A percentile compares a stretch with the other conserved stretches of the same genome.
Conservation (phyloP, 2,888 invertebrate species). For the Glaucopsyche alexis region DNA sequence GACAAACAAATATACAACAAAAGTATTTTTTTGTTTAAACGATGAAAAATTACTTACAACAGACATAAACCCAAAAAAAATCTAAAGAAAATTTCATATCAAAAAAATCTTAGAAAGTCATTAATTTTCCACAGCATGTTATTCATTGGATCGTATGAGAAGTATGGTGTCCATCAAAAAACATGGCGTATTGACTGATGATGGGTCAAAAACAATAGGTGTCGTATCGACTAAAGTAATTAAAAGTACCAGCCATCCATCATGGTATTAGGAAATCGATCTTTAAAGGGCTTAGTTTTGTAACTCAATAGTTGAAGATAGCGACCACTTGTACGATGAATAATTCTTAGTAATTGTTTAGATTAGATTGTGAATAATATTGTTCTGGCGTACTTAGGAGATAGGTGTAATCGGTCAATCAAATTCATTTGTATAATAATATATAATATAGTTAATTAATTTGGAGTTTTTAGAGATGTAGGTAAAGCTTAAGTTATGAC, state of each 20-base stretch:
- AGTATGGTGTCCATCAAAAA: conserved; percentile 65
- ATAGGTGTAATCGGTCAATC: no score
- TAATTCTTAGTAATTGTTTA: background rate
- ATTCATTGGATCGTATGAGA: conserved; percentile 62
- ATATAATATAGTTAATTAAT: no score
- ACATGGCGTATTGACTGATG: conserved; percentile 75
- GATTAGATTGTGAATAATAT: conserved; percentile 1
- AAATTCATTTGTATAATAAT: no score
- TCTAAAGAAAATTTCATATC: background rate
- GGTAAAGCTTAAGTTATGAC: no score
- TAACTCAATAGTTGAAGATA: conserved; percentile 1
- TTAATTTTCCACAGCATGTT: conserved; percentile 40
- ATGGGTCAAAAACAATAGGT: conserved; percentile 65
- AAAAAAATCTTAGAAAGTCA: background rate
- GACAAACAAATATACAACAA: background rate
- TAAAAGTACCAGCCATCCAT: conserved; percentile 69
- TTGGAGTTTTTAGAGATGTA: no score
- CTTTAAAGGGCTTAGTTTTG: conserved; percentile 14
- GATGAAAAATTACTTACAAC: background rate
- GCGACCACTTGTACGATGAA: background rate
- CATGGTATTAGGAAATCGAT: conserved; percentile 40
- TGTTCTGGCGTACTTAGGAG: background rate
- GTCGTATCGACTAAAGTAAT: conserved; percentile 67
- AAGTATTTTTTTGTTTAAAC: background rate
- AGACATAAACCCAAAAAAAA: background rate